Evolutionary conservation across 2,113 vertebrate species (phyloP).

Genomic region (Miniopterus natalensis): DNA sequence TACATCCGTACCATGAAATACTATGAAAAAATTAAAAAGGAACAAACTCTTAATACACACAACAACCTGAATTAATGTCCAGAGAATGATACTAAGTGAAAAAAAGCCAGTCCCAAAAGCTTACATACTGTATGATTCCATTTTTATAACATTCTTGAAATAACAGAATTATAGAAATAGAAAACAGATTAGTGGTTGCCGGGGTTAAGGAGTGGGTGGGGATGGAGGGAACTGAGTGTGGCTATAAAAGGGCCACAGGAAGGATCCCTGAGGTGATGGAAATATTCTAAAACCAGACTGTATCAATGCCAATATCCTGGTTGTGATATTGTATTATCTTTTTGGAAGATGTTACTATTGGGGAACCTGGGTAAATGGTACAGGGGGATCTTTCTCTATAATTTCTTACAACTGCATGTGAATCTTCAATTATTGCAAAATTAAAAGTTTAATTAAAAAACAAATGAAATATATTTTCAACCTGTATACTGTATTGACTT

Average conservation of each 20-base stretch:
- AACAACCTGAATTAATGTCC: not conserved
- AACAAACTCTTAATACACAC: not conserved
- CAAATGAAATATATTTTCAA: not conserved
- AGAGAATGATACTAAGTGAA: not conserved
- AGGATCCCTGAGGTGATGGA: not conserved
- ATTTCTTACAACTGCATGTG: not conserved
- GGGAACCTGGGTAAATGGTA: not conserved
- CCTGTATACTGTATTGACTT: not conserved
- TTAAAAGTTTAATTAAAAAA: constrained; percentile 26
- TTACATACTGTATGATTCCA: not conserved
- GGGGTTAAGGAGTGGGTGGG: not conserved
- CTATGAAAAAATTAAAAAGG: not conserved
- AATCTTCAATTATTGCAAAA: not conserved
- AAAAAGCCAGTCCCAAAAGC: not conserved
- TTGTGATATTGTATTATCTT: not conserved
- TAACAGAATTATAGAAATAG: not conserved
- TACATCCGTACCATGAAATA: not conserved
- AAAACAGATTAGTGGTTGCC: not conserved
- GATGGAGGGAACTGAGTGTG: not conserved
- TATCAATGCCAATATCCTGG: not conserved
- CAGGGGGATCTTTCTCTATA: not conserved
- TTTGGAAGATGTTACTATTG: not conserved
- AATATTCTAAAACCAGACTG: not conserved
- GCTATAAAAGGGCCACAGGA: not conserved
- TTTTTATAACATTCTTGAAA: not conserved